A percentile compares a stretch with the other conserved stretches of the same genome.
Conservation (phyloP, 1,140 invertebrate genomes). For the Dreissena polymorpha region DNA sequence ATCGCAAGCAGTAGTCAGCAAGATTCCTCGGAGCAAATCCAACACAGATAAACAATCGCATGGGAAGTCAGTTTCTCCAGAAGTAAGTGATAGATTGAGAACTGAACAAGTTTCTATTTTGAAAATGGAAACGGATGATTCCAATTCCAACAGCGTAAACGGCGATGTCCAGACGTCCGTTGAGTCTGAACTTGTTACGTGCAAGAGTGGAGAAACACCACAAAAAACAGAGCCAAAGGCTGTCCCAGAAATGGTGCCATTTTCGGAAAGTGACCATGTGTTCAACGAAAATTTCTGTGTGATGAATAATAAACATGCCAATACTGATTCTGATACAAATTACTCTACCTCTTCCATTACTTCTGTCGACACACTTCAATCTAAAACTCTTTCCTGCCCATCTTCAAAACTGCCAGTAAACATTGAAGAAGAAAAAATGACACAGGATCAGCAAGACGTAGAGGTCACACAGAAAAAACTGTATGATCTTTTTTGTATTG, state of each 20-base stretch:
- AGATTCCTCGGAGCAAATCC: conserved; percentile 36
- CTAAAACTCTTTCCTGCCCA: background rate
- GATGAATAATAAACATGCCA: background rate
- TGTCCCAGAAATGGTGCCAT: background rate
- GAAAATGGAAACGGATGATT: background rate
- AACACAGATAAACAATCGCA: background rate
- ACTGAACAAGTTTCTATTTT: conserved; percentile 42
- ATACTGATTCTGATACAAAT: background rate
- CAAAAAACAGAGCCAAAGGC: background rate
- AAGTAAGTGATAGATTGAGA: conserved; percentile 13
- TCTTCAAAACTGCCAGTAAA: background rate
- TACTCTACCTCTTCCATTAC: background rate
- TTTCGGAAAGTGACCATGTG: conserved; percentile 15
- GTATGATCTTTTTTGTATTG: background rate
- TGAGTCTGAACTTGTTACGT: background rate
- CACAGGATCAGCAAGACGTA: background rate
- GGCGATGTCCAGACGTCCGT: background rate
- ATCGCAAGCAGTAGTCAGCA: conserved; percentile 9
- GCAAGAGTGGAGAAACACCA: background rate
- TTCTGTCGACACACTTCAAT: background rate
- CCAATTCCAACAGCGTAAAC: background rate
- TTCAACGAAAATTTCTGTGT: conserved; percentile 32
- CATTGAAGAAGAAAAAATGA: background rate
- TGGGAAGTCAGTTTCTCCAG: background rate
- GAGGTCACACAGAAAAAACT: conserved; percentile 33